A percentile compares a stretch with the other conserved stretches of the same genome.
These are phyloP conservation scores for Nemopilema nomurai DNA, from an alignment of 30 jellyfish, hydroid and myxozoan genomes.

Conservation along the genomic window DNA sequence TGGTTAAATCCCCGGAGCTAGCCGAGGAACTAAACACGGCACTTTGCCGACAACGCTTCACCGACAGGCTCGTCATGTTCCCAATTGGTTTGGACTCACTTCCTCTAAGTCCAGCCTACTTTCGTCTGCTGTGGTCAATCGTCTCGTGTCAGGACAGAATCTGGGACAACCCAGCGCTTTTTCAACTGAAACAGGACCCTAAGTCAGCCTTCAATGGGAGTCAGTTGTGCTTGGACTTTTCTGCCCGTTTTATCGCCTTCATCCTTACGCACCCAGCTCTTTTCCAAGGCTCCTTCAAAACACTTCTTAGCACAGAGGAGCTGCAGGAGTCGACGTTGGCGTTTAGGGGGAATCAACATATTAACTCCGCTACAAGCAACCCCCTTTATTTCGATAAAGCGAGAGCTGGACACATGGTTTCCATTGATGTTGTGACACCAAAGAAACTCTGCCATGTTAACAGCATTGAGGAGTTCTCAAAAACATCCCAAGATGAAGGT, in stretches of 20 bases:
- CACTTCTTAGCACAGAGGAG: conserved; percentile 75
- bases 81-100: conserved; percentile 70
- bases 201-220: background rate
- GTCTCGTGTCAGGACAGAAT: conserved; percentile 60
- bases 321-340: conserved; percentile 60
- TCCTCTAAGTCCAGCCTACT: conserved; percentile 73
- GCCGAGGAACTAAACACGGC: conserved; percentile 79
- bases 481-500: background rate
- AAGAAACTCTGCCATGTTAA: conserved; percentile 24
- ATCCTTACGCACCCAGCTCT: background rate
- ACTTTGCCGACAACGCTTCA: conserved; percentile 82
- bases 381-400: conserved; percentile 55
- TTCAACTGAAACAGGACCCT: background rate
- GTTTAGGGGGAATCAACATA: conserved; percentile 26
- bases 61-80: conserved; percentile 49
- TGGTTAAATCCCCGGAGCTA: conserved; percentile 45
- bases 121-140: conserved; percentile 69
- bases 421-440: background rate
- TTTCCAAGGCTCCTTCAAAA: conserved; percentile 66
- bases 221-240: conserved; percentile 44
- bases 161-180: conserved; percentile 36
- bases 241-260: conserved; percentile 61
- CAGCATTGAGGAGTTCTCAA: background rate
- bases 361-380: conserved; percentile 20
- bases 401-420: conserved; percentile 31